Base-by-base conservation (phyloP, 2,113 vertebrate genomes). In the Climacteris rufus region DNA sequence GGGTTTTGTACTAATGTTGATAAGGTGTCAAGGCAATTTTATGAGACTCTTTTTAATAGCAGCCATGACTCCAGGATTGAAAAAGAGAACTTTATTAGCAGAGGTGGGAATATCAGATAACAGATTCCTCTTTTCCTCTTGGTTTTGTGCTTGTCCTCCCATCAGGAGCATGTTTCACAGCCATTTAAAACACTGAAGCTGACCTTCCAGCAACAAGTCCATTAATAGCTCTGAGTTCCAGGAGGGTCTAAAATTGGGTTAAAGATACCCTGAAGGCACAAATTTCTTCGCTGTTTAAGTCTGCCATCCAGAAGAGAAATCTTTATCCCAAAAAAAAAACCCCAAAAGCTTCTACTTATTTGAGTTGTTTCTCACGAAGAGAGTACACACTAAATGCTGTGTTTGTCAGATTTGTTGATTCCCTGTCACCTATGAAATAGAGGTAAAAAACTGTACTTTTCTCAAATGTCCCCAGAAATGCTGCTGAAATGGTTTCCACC, bases 141-240 rank as follows among this genome's bases (percentile, higher is more conserved):
- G 39, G 17, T 61, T 94, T 63, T 20, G 20, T 80, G 70, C 66
- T 89, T 10, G 3, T 77, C 85, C 44, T 85, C 39, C 84, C 66
- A 59, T 65, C 63, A 66, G 63, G 83, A 70, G 15, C 11, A 6
- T 85, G 81, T 82, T 92, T 84, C 72, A 61, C 69, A 95, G 77
- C 54, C 89, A 37, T 85, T 76, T 79, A 65, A 91, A 94, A 80
- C 31, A 57, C 45, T 54, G 23, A 45, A 83, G 65, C 83, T 84
- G 52, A 81, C 40, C 72, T 95, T 87, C 75, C 78, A 95, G 95
- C 89, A 96, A 88, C 84, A 94, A 80, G 87, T 85, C 59, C 70
- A 42, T 77, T 89, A 93, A 64, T 60, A 95, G 90, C 65, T 87
- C 14, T 1, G 11, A 19, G 82, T 96, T 96, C 63, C 45, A 92